These are phyloP conservation scores for Dolichallabes microphthalmus DNA, from an alignment of 2,113 vertebrate species.

Conservation along the genomic window DNA sequence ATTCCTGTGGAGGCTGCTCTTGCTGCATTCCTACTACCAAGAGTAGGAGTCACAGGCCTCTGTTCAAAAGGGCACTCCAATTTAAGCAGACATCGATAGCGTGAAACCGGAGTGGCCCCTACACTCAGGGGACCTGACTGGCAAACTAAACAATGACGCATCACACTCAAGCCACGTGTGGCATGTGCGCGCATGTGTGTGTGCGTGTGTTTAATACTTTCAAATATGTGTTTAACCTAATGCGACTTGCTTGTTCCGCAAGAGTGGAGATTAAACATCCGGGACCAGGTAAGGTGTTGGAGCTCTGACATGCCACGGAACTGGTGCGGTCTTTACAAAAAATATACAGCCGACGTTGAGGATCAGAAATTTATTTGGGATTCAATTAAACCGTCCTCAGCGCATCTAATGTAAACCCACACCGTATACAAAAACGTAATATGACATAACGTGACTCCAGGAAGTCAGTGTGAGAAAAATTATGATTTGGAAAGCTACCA, in stretches of 20 bases:
- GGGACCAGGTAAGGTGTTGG: not conserved
- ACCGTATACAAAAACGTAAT: not conserved
- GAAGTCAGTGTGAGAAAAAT: not conserved
- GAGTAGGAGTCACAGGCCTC: slow-evolving; percentile 16
- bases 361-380: not conserved
- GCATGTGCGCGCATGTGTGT: not conserved
- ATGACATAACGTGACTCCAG: not conserved
- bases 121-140: slow-evolving; percentile 37
- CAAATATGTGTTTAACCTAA: not conserved
- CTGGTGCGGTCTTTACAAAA: not conserved
- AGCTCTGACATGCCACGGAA: not conserved
- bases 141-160: slow-evolving; percentile 33
- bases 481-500: not conserved
- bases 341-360: not conserved
- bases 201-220: not conserved
- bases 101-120: slow-evolving; percentile 25
- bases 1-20: slow-evolving; percentile 35
- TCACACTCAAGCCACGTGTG: not conserved
- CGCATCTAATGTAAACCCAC: not conserved
- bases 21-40: slow-evolving; percentile 41
- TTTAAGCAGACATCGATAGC: slow-evolving; percentile 43
- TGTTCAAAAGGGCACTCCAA: slow-evolving; percentile 34
- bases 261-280: not conserved
- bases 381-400: not conserved
- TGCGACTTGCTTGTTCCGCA: not conserved